Percentiles rank a stretch among this genome's conserved stretches.
phyloP scores from a whole-genome alignment of 2,888 invertebrate genomes.

The Epicampocera succincta region DNA sequence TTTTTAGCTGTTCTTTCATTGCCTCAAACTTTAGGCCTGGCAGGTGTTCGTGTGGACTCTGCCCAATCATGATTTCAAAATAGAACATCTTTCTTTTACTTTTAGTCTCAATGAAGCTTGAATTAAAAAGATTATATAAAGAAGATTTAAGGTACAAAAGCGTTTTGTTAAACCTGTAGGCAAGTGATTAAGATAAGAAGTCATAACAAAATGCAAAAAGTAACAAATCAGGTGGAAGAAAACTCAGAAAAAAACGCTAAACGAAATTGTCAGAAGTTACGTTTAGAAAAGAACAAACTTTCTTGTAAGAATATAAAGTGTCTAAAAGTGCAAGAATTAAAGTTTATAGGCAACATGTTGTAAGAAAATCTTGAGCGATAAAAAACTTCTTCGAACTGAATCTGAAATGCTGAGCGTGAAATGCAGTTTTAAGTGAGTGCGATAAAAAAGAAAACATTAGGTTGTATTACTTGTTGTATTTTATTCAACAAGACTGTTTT shows the following conservation, averaged over 20 bases:
- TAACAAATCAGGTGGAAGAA: neutral
- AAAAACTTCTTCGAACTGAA: neutral
- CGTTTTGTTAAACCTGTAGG: constrained; percentile 59
- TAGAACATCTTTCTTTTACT: constrained; percentile 11
- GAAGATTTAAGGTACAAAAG: constrained; percentile 58
- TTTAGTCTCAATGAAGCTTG: constrained; percentile 41
- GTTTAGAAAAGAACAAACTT: constrained; percentile 6
- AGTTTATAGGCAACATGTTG: constrained; percentile 35
- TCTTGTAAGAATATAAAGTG: constrained; percentile 20
- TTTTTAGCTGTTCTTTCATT: neutral
- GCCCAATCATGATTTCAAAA: constrained; percentile 51
- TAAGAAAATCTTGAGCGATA: neutral
- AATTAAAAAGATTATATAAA: constrained; percentile 59
- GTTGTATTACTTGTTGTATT: too few relatives aligned
- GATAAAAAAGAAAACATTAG: too few relatives aligned
- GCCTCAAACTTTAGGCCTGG: constrained; percentile 24
- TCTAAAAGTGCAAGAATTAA: neutral
- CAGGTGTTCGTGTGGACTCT: constrained; percentile 42
- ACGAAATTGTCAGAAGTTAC: constrained; percentile 51
- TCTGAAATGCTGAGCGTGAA: neutral
- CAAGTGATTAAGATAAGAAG: constrained; percentile 69
- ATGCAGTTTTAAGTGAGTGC: neutral
- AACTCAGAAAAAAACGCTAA: constrained; percentile 22
- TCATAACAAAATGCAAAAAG: constrained; percentile 22
- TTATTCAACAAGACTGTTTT: too few relatives aligned